Evolutionary conservation across 2,888 invertebrate species (phyloP), one percentile per base, ranked within the genome.

Genomic region (Leptopterna dolabrata): DNA sequence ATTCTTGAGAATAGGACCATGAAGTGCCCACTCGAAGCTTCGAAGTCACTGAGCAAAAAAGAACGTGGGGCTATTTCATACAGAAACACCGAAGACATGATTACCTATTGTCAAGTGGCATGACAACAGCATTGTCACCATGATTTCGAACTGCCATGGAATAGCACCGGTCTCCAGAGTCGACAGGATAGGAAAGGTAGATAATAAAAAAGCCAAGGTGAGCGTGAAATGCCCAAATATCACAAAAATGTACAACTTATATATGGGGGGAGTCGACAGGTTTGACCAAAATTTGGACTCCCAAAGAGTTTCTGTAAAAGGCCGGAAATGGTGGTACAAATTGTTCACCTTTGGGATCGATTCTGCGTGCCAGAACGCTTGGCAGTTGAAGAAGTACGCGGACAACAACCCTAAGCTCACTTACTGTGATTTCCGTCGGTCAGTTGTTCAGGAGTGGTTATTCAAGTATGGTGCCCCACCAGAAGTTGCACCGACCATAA

Each of bases 181-280:
- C 4, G 83, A 83, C n/a, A 11, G 83, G n/a, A 83, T 83, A 7
- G 83, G 83, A 63, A 71, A 27, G 14, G 84, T 84, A 7, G 71
- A 71, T 19, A 84, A 84, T 11, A 82, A 63, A 63, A n/a, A 82
- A 82, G 24, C 70, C 2, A 80, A 80, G n/a, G 19, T 80, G 1
- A 27, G n/a, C 11, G 80, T 80, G 47, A 19, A 19, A 11, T 80
- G 47, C 24, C 80, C 80, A 3, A 41, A 19, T 14, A 70, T 81
- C 19, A 24, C 78, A 11, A 51, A 24, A 13, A 41, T 55, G 19
- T 87, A 87, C 82, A 82, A 87, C 51, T 29, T n/a, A 13, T 82
- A 36, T 51, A 87, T 82, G 87, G 87, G 82, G 19, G 87, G 82
- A 30, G 82, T 87, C 19, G 87, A 82, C 73, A 30, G 80, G 9